phyloP scores from a whole-genome alignment of 2,797 vertebrate genomes.

The Nyctalus aviator region DNA sequence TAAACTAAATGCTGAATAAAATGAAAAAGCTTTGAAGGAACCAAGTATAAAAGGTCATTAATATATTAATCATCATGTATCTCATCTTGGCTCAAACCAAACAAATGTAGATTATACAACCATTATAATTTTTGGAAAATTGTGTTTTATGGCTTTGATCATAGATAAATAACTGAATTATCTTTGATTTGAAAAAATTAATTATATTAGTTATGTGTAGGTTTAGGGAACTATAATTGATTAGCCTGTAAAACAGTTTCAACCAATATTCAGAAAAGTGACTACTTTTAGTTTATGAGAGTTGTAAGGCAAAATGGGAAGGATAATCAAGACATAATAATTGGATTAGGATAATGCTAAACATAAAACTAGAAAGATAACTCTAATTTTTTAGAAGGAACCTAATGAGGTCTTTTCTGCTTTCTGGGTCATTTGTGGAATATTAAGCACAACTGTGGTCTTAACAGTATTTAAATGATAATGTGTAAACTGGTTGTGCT shows the following conservation, averaged over 20 bases:
- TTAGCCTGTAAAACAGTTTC: conserved; percentile 58
- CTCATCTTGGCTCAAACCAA: conserved; percentile 61
- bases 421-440: conserved; percentile 31
- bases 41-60: conserved; percentile 80
- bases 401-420: conserved; percentile 9
- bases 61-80: conserved; percentile 58
- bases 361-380: conserved; percentile 35
- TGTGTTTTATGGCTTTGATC: conserved; percentile 65
- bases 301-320: not conserved
- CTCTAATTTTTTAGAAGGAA: conserved; percentile 46
- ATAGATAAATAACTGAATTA: conserved; percentile 60
- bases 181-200: conserved; percentile 59
- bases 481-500: not conserved
- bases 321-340: conserved; percentile 36
- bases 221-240: conserved; percentile 66
- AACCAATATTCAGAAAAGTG: not conserved
- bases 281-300: conserved; percentile 9
- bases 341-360: conserved; percentile 35
- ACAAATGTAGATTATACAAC: conserved; percentile 52
- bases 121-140: conserved; percentile 63
- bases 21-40: conserved; percentile 84
- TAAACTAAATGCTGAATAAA: conserved; percentile 90
- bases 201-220: conserved; percentile 29
- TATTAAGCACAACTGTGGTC: not conserved
- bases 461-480: conserved; percentile 28